Percentiles rank a stretch among this genome's conserved stretches.
phyloP scores from a whole-genome alignment of 2,797 vertebrate species.

The Anolis apletophallus region DNA sequence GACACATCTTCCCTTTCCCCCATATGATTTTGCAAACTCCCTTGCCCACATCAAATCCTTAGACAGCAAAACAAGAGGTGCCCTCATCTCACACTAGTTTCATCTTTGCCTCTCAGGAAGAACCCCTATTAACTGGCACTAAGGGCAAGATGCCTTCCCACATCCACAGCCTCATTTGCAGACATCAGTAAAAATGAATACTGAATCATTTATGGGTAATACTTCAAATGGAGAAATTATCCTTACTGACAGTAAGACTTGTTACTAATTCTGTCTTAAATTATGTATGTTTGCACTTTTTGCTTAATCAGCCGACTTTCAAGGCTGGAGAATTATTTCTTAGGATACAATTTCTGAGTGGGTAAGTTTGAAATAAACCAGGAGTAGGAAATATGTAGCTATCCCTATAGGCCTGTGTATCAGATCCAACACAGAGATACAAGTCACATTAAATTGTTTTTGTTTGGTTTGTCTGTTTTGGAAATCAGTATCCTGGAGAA shows the following conservation, averaged over 20 bases:
- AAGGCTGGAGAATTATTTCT: conserved; percentile 60
- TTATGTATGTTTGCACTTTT: conserved; percentile 75
- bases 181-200: conserved; percentile 63
- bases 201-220: conserved; percentile 55
- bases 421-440: no score
- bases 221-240: conserved; percentile 65
- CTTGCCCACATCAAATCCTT: neutral
- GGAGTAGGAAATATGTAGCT: no score
- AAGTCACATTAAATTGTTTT: no score
- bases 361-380: conserved; percentile 56
- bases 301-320: conserved; percentile 66
- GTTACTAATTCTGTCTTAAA: conserved; percentile 72
- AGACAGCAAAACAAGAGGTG: neutral
- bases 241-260: conserved; percentile 62
- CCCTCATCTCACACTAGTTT: neutral
- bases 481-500: no score
- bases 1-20: no score
- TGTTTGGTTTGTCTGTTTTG: no score
- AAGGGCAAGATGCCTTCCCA: neutral
- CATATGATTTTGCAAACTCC: neutral
- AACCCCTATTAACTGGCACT: neutral
- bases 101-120: neutral
- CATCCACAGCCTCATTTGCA: conserved; percentile 31
- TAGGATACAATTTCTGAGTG: conserved; percentile 51
- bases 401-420: no score